These are phyloP conservation scores for Syndactyla subalaris DNA, from an alignment of 2,797 vertebrate genomes.

Conservation along the genomic window DNA sequence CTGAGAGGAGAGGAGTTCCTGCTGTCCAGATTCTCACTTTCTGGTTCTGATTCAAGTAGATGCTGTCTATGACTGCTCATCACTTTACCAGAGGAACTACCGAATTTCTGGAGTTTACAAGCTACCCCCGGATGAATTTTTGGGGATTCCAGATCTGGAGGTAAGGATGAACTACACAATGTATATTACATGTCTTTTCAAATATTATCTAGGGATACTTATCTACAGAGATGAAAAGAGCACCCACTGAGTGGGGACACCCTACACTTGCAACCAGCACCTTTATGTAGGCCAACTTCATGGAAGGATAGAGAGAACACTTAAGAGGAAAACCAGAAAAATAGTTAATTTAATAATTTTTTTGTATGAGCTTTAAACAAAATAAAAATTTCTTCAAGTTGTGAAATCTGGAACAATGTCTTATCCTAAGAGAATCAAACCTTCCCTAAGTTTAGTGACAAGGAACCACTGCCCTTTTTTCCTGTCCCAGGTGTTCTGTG, in stretches of 20 bases:
- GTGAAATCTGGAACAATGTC: not conserved
- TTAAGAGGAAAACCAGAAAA: not conserved
- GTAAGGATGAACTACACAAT: constrained; percentile 75
- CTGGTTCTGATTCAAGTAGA: constrained; percentile 76
- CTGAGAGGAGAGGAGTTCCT: not conserved
- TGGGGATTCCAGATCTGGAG: constrained; percentile 90
- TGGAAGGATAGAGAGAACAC: not conserved
- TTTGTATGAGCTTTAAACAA: not conserved
- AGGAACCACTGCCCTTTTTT: not conserved
- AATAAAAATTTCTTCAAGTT: not conserved
- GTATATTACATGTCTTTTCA: not conserved
- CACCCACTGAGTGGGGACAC: not conserved
- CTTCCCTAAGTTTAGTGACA: not conserved
- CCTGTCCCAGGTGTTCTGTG: constrained; percentile 88
- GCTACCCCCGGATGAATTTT: constrained; percentile 93
- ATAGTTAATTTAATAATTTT: not conserved
- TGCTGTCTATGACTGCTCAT: constrained; percentile 95
- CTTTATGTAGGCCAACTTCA: not conserved
- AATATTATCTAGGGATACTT: not conserved
- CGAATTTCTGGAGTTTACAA: constrained; percentile 94
- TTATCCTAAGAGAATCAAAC: not conserved
- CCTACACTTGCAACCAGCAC: not conserved
- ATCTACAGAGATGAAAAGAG: not conserved
- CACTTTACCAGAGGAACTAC: constrained; percentile 92
- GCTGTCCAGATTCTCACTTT: not conserved